Base-by-base conservation (phyloP, 2,797 vertebrate species). In the Enteromius fasciolatus region DNA sequence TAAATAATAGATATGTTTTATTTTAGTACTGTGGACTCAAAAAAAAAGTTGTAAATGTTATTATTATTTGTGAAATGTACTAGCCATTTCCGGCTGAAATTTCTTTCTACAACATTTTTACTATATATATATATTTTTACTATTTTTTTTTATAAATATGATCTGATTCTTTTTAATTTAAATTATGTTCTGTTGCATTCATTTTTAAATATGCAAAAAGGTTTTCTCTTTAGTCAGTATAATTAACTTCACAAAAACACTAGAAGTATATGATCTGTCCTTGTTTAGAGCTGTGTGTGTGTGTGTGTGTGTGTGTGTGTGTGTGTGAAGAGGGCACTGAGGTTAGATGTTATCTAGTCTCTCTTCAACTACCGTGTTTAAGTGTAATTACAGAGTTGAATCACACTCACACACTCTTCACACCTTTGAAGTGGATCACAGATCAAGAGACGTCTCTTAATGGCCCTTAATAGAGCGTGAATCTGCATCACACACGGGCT, bases 291-390 rank as follows among this genome's bases (percentile, higher is more conserved):
- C 14, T 25, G 41, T 41, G 39, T 41, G 44, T 84, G 76, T 79
- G 50, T n/a, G n/a, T n/a, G n/a, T n/a, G n/a, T n/a, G n/a, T 76
- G 5, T 44, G 72, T 18, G n/a, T 28, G 61, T 50, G 64, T 41
- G 50, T 69, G 64, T 41, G 66, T 52, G 70, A 10, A 63, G 39
- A 33, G 50, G 50, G 17, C 50, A 59, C 23, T 80, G 78, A 87
- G 81, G 86, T 63, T 48, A 93, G 92, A 93, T 93, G 87, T 88
- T 93, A 94, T 94, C 92, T 91, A 90, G 85, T 44, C 89, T 90
- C 87, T 88, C 87, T 91, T 93, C 90, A 92, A 84, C 89, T 88
- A 87, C 83, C 89, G 88, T 89, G 89, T 90, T 91, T 92, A 63
- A 87, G 86, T 86, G 83, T 92, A 91, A 93, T 93, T 92, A 93